Conservation (phyloP, 2,888 invertebrate species). For the Petrolisthes manimaculis region DNA sequence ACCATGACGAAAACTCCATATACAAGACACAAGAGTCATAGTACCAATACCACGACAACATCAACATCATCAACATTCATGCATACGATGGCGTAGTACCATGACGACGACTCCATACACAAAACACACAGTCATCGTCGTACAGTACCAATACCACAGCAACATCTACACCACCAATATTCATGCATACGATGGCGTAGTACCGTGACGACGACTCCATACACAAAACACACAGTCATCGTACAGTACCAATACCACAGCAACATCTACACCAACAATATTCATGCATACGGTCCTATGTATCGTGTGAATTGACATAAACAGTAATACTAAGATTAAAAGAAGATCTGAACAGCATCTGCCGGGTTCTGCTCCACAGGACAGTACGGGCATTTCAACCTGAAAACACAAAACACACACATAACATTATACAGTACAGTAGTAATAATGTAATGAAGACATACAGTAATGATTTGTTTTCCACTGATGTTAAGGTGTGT, state of each 20-base stretch:
- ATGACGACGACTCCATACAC: too few species aligned
- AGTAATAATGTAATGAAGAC: neutral
- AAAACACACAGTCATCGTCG: too few species aligned
- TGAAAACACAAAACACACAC: conserved; percentile 70
- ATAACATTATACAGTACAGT: neutral
- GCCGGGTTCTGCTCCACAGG: conserved; percentile 95
- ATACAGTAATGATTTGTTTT: neutral
- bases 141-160: too few species aligned
- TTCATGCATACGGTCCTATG: conserved; percentile 12
- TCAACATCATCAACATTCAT: conserved; percentile 1
- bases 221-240: too few species aligned
- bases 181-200: too few species aligned
- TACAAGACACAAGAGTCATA: too few species aligned
- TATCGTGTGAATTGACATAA: neutral
- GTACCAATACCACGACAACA: too few species aligned
- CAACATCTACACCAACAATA: neutral
- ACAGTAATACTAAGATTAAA: conserved; percentile 74
- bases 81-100: neutral
- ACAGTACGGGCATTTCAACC: conserved; percentile 98
- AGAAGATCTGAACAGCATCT: conserved; percentile 92
- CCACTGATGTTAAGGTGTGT: neutral
- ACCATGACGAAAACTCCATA: too few species aligned
- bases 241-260: too few species aligned
- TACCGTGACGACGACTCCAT: too few species aligned
- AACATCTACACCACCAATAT: too few species aligned